phyloP scores from a whole-genome alignment of 2,113 vertebrate genomes.

The Caretta caretta region DNA sequence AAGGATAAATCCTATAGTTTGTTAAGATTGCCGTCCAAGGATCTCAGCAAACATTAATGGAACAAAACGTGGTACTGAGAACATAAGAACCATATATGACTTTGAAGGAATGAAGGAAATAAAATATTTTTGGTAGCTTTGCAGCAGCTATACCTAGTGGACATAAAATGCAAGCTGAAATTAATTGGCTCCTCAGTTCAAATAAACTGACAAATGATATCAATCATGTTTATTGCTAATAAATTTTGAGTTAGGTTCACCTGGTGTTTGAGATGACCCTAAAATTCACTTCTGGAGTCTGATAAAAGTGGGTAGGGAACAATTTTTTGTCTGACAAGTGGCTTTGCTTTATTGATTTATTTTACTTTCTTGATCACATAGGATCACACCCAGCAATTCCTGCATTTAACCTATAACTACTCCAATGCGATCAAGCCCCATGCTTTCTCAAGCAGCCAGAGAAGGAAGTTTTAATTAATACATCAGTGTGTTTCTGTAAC shows the following conservation, averaged over 20 bases:
- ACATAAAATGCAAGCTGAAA: background rate
- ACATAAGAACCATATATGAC: background rate
- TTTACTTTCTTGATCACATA: background rate
- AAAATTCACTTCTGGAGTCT: background rate
- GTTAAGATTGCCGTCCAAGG: background rate
- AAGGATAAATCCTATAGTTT: background rate
- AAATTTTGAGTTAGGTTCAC: background rate
- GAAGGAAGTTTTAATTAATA: background rate
- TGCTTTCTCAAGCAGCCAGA: background rate
- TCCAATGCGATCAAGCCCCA: background rate
- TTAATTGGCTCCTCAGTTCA: background rate
- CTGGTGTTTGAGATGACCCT: background rate
- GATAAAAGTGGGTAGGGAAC: background rate
- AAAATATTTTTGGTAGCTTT: background rate
- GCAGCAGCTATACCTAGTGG: background rate
- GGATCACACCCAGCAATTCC: background rate
- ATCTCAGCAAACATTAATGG: conserved; percentile 7
- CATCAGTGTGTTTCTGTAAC: background rate
- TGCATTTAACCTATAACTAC: background rate
- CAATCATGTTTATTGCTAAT: background rate
- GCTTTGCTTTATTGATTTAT: background rate
- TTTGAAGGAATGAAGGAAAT: background rate
- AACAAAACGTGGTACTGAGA: background rate
- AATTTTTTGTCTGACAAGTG: background rate
- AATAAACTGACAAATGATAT: background rate